A percentile compares a stretch with the other conserved stretches of the same genome.
Conservation (phyloP, 2,888 invertebrate species). For the Margaritifera margaritifera region DNA sequence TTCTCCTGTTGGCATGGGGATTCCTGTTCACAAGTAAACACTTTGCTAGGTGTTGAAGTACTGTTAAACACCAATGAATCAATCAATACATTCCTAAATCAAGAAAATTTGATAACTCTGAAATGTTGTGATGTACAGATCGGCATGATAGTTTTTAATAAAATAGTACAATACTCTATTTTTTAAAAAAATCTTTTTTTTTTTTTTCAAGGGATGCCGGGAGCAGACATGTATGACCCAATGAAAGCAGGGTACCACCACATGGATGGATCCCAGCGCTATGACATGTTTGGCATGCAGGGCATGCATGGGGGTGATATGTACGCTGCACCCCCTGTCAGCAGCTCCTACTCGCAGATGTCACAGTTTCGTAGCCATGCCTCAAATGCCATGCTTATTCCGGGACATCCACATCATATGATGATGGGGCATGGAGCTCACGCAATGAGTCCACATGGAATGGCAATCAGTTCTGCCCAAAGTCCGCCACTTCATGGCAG, state of each 20-base stretch:
- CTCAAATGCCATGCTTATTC: constrained; percentile 74
- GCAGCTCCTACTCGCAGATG: constrained; percentile 72
- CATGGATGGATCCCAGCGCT: constrained; percentile 61
- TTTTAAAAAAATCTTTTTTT: too few species aligned
- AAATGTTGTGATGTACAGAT: too few species aligned
- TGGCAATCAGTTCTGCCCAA: constrained; percentile 71
- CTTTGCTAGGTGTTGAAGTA: too few species aligned
- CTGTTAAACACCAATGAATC: too few species aligned
- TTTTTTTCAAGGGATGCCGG: constrained; percentile 58
- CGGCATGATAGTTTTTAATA: too few species aligned
- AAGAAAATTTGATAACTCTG: too few species aligned
- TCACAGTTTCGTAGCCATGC: constrained; percentile 74
- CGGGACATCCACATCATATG: constrained; percentile 74
- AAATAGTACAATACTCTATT: too few species aligned
- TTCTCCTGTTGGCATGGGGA: too few species aligned
- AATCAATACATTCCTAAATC: too few species aligned
- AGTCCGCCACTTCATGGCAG: constrained; percentile 72
- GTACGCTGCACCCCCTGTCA: constrained; percentile 68
- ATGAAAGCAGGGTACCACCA: constrained; percentile 68
- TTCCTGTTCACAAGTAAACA: too few species aligned
- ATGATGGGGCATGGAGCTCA: constrained; percentile 73
- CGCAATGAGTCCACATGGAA: constrained; percentile 72
- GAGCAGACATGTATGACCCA: constrained; percentile 66
- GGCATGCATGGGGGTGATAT: constrained; percentile 68
- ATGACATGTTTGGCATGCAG: constrained; percentile 60